Evolutionary conservation across 1,140 invertebrate genomes (phyloP), one percentile per base, ranked within the genome.

Genomic region (Zaprionus africanus): DNA sequence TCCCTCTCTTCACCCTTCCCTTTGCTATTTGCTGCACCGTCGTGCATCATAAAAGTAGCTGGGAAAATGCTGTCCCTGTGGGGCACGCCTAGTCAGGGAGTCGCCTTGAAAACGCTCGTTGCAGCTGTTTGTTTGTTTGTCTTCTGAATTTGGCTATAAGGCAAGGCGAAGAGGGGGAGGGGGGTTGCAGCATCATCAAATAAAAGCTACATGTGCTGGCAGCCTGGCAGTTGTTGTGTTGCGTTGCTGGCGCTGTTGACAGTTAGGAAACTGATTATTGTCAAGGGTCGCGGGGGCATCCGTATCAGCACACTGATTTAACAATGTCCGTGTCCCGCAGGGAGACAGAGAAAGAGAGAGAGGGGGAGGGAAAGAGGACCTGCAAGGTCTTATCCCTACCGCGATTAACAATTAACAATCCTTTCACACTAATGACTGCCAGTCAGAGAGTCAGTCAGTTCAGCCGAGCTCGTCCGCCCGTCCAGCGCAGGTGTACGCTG

Each of bases 251-350:
- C 78, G 62, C 79, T 88, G 84, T 82, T 86, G 82, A 73, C 72
- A 71, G 84, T 79, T 80, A 81, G 84, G 75, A 85, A 79, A 88
- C 79, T 82, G 78, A 88, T 88, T 90, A 88, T 79, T 79, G 85
- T 88, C 85, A 85, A 81, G 85, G 78, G 85, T 76, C 62, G 28
- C 80, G 51, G 57, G 31, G 31, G 31, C 11, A 34, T 34, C 31
- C 71, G 51, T 9, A 49, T 19, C 64, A 64, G 59, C 61, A 68
- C 49, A 63, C 46, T 75, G 54, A 54, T 60, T 51, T 26, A 49
- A 58, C 56, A 60, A 60, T 36, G 43, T 15, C 19, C 31, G 26
- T 51, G 36, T 5, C 34, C 34, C 41, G 41, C 41, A 43, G 41
- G 41, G 0, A 5, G 15, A 15, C 4, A 13, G 36, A 15, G 4